Evolutionary conservation across 2,888 invertebrate species (phyloP).

Genomic region (Nemotelus pantherinus): DNA sequence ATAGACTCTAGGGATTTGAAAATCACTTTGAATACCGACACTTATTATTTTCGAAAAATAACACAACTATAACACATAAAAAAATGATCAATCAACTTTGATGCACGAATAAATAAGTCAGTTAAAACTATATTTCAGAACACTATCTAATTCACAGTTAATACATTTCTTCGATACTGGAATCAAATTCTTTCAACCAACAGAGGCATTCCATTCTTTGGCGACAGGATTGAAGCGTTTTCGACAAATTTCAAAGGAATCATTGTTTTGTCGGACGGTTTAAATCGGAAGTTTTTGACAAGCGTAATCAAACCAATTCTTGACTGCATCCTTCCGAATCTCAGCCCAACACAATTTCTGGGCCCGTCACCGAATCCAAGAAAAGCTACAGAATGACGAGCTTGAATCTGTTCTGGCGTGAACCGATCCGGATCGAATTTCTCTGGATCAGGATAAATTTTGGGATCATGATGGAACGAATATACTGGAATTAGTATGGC

Average conservation of each 20-base stretch:
- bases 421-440: constrained; percentile 61
- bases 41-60: too few relatives aligned
- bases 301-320: constrained; percentile 30
- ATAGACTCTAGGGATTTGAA: too few relatives aligned
- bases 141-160: too few relatives aligned
- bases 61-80: too few relatives aligned
- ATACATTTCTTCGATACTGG: background rate
- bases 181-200: constrained; percentile 13
- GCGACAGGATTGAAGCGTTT: background rate
- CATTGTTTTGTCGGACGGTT: background rate
- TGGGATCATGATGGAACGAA: constrained; percentile 59
- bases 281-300: constrained; percentile 1
- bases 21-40: too few relatives aligned
- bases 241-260: background rate
- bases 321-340: constrained; percentile 48
- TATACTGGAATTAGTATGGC: constrained; percentile 54
- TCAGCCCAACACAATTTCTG: constrained; percentile 47
- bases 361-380: constrained; percentile 50
- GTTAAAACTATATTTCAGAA: too few relatives aligned
- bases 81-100: too few relatives aligned
- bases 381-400: constrained; percentile 45
- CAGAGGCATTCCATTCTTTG: background rate
- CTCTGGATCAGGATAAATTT: constrained; percentile 59
- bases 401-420: constrained; percentile 53
- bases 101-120: too few relatives aligned